Evolutionary conservation across 2,888 invertebrate genomes (phyloP), one percentile per base, ranked within the genome.

Genomic region (Ormyrus labotus): DNA sequence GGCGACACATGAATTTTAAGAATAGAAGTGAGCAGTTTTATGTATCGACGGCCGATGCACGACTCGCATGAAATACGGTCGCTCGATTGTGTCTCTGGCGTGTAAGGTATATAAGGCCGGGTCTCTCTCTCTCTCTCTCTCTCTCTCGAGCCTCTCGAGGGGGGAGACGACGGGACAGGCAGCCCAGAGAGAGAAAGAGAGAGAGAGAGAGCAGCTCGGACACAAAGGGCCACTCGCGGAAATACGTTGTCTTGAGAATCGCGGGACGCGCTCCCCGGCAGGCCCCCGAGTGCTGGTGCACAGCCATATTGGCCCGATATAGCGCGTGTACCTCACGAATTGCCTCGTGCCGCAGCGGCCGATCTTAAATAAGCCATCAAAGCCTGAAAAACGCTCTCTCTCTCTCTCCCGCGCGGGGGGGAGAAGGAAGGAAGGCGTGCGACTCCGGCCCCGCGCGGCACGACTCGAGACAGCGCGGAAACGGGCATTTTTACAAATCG

Each of bases 61-160:
- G 79, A 81, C 79, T 81, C 68, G 81, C 71, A 81, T 81, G 81
- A 81, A 75, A 81, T 81, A 81, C 79, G 74, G 75, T 53, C 58
- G 58, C 7, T 63, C 69, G 76, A 76, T 67, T 81, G 71, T 68
- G 77, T 75, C 51, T 34, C 34, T 34, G 34, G 34, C 34, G 34
- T 34, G 34, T 34, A 34, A 34, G 34, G 34, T 34, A 34, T 34
- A 34, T 19, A 19, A 19, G 19, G 19, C 19, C 19, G 19, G 34
- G 3, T 34, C 34, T 34, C 34, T 34, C 34, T 34, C 34, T 34
- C 34, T 34, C 34, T 34, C 34, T 34, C 34, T 34, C 34, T 34
- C 34, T 34, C 34, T 34, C 34, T 2, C 34, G 19, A 19, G 19
- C 34, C 34, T 34, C 34, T 4, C 34, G 34, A 34, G 34, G 34